These are phyloP conservation scores for Gasterosteus aculeatus DNA, from an alignment of 2,113 vertebrate genomes.

Conservation along the genomic window DNA sequence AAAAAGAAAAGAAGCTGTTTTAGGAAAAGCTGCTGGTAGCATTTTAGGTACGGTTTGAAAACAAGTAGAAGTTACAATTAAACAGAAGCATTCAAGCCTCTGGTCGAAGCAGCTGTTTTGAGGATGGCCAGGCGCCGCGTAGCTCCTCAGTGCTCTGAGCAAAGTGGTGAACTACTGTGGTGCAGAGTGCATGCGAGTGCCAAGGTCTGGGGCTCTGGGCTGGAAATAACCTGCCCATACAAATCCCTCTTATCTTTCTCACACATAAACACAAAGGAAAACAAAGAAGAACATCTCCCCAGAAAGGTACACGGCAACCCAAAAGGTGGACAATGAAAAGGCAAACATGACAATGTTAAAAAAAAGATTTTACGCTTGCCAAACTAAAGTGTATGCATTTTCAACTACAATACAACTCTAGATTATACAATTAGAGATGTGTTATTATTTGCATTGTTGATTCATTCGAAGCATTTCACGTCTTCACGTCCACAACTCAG, in stretches of 20 bases:
- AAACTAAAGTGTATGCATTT: neutral
- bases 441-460: neutral
- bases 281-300: slow-evolving; percentile 4
- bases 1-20: neutral
- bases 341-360: neutral
- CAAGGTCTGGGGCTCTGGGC: slow-evolving; percentile 26
- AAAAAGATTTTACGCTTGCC: neutral
- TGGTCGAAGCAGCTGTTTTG: slow-evolving; percentile 44
- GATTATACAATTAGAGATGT: neutral
- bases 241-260: slow-evolving; percentile 24
- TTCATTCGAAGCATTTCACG: neutral
- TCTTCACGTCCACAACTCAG: neutral
- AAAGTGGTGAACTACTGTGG: slow-evolving; percentile 27
- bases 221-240: slow-evolving; percentile 29
- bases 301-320: neutral
- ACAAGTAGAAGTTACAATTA: neutral
- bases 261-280: slow-evolving; percentile 22
- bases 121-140: slow-evolving; percentile 11
- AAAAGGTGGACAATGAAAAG: slow-evolving; percentile 5
- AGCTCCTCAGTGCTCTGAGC: slow-evolving; percentile 21
- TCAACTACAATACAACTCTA: neutral
- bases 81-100: slow-evolving; percentile 14
- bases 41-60: slow-evolving; percentile 1
- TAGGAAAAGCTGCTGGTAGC: neutral
- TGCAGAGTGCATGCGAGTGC: slow-evolving; percentile 20